These are phyloP conservation scores for Neostethus bicornis DNA, from an alignment of 2,797 vertebrate species.

Conservation along the genomic window DNA sequence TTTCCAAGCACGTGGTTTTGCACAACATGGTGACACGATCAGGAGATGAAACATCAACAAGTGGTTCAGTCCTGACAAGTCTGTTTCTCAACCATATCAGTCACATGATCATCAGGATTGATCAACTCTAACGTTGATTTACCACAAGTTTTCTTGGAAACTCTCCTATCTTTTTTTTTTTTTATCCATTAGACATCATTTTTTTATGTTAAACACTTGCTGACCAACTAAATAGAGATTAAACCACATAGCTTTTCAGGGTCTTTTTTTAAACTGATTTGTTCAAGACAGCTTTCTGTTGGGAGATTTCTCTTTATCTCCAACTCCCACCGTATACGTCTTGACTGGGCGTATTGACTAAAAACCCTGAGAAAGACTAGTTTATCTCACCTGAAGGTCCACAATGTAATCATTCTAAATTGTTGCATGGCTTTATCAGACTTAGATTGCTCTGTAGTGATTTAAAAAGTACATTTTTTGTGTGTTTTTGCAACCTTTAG, in stretches of 20 bases:
- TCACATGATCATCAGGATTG: constrained; percentile 45
- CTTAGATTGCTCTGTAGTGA: background rate
- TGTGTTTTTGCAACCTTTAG: background rate
- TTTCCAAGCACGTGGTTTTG: background rate
- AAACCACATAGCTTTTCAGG: no score
- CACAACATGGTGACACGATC: background rate
- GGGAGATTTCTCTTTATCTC: background rate
- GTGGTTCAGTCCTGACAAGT: background rate
- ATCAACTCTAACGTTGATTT: constrained; percentile 39
- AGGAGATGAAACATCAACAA: background rate
- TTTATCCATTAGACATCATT: no score
- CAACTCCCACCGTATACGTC: background rate
- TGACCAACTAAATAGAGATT: no score
- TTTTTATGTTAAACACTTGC: background rate
- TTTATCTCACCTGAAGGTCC: background rate
- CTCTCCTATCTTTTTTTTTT: no score
- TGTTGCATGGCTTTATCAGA: background rate
- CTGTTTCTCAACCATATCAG: constrained; percentile 39
- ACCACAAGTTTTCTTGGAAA: constrained; percentile 16
- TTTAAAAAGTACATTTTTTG: background rate
- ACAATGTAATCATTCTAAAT: background rate
- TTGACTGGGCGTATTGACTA: background rate
- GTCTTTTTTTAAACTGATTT: background rate
- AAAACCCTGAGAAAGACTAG: accelerated
- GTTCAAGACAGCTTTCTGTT: background rate